A percentile compares a stretch with the other conserved stretches of the same genome.
Evolutionary conservation across 2,113 vertebrate genomes (phyloP).

Genomic region (Trematocara variabile): DNA sequence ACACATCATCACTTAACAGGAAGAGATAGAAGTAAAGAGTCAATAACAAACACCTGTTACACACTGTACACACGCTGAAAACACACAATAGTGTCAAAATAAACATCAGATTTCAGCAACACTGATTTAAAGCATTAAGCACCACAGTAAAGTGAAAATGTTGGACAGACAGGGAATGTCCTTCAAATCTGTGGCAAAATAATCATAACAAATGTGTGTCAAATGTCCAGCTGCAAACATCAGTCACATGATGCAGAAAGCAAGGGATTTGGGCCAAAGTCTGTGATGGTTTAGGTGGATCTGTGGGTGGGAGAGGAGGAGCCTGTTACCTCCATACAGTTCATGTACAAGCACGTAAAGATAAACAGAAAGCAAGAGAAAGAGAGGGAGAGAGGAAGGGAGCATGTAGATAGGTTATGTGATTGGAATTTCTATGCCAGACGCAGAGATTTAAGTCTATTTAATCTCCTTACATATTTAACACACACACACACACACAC

Average conservation of each 20-base stretch:
- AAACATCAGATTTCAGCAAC: not conserved
- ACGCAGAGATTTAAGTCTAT: slow-evolving; percentile 85
- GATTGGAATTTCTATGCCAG: slow-evolving; percentile 89
- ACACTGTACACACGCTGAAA: not conserved
- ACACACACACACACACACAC: slow-evolving; percentile 63
- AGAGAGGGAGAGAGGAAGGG: slow-evolving; percentile 36
- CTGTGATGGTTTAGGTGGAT: slow-evolving; percentile 78
- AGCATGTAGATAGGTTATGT: slow-evolving; percentile 80
- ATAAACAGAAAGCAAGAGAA: slow-evolving; percentile 7
- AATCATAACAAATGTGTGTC: slow-evolving; percentile 72
- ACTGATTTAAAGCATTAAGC: not conserved
- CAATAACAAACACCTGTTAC: not conserved
- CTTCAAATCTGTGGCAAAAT: slow-evolving; percentile 59
- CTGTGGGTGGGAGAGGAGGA: slow-evolving; percentile 70
- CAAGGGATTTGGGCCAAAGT: slow-evolving; percentile 80
- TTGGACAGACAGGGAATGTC: slow-evolving; percentile 24
- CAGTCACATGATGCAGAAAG: slow-evolving; percentile 67
- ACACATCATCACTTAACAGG: slow-evolving; percentile 13
- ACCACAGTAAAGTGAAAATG: not conserved
- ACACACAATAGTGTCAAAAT: not conserved
- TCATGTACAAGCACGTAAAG: slow-evolving; percentile 39
- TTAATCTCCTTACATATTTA: slow-evolving; percentile 92
- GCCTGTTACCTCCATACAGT: slow-evolving; percentile 34
- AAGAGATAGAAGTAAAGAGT: not conserved
- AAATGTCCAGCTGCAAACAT: slow-evolving; percentile 72